Percentiles rank a stretch among this genome's conserved stretches.
Evolutionary conservation across 2,888 invertebrate genomes (phyloP).

Genomic region (Brachypterus glaber): DNA sequence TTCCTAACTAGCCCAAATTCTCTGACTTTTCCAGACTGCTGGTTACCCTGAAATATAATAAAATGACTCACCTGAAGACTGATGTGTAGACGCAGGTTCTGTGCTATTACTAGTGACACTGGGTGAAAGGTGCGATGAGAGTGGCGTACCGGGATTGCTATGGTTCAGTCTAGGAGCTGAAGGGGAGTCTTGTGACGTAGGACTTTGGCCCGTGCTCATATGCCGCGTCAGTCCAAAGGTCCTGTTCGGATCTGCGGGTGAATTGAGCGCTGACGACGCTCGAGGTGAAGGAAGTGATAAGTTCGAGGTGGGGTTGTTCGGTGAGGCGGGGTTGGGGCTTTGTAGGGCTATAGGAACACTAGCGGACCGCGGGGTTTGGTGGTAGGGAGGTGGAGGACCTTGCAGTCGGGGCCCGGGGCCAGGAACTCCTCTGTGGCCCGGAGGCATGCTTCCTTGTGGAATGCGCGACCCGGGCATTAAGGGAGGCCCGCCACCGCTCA

Average conservation of each 20-base stretch:
- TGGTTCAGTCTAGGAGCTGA: constrained; percentile 45
- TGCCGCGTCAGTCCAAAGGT: constrained; percentile 45
- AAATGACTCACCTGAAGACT: constrained; percentile 39
- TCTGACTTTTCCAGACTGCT: too few species aligned
- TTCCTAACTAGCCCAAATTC: too few species aligned
- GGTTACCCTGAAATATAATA: too few species aligned
- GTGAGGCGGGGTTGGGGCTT: constrained; percentile 58
- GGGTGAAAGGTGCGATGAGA: constrained; percentile 50
- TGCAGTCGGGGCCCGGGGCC: constrained; percentile 46
- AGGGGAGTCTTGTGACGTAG: constrained; percentile 54
- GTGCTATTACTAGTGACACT: constrained; percentile 42
- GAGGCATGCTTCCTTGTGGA: not conserved
- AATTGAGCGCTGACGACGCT: constrained; percentile 58
- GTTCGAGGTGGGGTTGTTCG: constrained; percentile 61
- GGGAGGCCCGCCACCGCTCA: constrained; percentile 23
- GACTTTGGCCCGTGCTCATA: constrained; percentile 51
- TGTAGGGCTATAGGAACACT: constrained; percentile 66
- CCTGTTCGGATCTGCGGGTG: constrained; percentile 55
- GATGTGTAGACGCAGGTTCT: constrained; percentile 38
- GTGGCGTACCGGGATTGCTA: constrained; percentile 65
- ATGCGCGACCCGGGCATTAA: not conserved
- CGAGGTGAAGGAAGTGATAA: constrained; percentile 66
- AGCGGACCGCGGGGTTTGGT: constrained; percentile 62
- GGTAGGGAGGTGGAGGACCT: constrained; percentile 71
- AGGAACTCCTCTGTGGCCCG: constrained; percentile 30